Conservation (phyloP, 2,888 invertebrate species). For the Trissolcus japonicus region DNA sequence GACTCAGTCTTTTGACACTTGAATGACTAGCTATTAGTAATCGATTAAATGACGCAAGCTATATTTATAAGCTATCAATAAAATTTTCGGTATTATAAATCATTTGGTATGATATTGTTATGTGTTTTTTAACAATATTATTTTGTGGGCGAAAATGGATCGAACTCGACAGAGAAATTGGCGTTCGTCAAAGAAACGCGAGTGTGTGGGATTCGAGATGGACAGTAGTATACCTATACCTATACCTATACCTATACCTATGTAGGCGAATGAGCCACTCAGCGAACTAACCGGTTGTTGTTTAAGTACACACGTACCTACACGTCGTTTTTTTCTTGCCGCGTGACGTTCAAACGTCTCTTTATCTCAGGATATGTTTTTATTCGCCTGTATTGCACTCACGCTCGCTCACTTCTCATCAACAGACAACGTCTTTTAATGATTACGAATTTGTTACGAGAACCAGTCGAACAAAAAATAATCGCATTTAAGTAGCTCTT, state of each 20-base stretch:
- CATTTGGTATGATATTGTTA: too few species aligned
- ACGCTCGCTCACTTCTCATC: constrained; percentile 32
- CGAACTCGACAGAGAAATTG: constrained; percentile 33
- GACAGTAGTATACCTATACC: constrained; percentile 13
- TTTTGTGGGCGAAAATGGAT: constrained; percentile 26
- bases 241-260: constrained; percentile 6
- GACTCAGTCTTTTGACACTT: too few species aligned
- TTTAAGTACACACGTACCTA: constrained; percentile 49
- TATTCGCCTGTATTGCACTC: constrained; percentile 24
- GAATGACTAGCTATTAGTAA: too few species aligned
- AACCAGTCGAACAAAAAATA: too few species aligned
- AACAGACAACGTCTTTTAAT: constrained; percentile 15
- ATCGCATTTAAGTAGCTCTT: too few species aligned
- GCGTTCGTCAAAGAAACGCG: constrained; percentile 42
- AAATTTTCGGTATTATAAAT: too few species aligned
- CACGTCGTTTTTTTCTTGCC: constrained; percentile 46
- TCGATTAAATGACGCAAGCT: too few species aligned
- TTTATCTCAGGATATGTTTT: constrained; percentile 43
- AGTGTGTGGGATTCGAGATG: constrained; percentile 32
- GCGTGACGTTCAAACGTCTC: constrained; percentile 45
- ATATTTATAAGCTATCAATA: too few species aligned
- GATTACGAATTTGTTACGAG: constrained; percentile 3
- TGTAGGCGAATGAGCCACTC: constrained; percentile 56
- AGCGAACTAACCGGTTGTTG: constrained; percentile 56
- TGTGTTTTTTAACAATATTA: too few species aligned